phyloP scores from a whole-genome alignment of 2,113 vertebrate genomes.

The Brachyistius frenatus region DNA sequence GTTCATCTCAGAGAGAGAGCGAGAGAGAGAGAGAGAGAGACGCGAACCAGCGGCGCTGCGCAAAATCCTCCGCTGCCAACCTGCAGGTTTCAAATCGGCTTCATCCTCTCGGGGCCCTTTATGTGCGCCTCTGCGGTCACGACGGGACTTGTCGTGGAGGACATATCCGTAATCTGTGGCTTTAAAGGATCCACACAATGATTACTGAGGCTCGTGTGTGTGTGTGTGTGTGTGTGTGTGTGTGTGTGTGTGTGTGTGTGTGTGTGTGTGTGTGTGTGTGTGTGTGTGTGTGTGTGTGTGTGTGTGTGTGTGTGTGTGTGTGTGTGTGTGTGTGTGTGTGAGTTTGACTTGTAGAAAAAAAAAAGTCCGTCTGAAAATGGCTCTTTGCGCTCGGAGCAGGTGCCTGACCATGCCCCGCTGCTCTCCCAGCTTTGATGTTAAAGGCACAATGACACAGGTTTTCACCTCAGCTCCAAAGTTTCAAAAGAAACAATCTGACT shows the following conservation, averaged over 20 bases:
- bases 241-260: neutral
- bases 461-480: constrained; percentile 9
- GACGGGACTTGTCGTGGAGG: constrained; percentile 19
- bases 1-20: constrained; percentile 46
- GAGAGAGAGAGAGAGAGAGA: constrained; percentile 18
- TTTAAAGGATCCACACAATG: constrained; percentile 28
- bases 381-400: constrained; percentile 69
- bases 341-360: constrained; percentile 11
- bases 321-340: neutral
- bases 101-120: constrained; percentile 44
- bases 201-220: neutral
- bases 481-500: neutral
- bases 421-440: constrained; percentile 47
- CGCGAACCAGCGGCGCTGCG: constrained; percentile 53
- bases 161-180: constrained; percentile 19
- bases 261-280: no score
- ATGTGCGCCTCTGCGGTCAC: constrained; percentile 35
- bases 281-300: no score
- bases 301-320: neutral
- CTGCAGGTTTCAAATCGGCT: constrained; percentile 51
- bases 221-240: neutral
- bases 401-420: constrained; percentile 46
- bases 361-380: constrained; percentile 28
- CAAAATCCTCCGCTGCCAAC: constrained; percentile 48
- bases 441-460: constrained; percentile 55